Percentiles rank a stretch among this genome's conserved stretches.
phyloP scores from a whole-genome alignment of 2,888 invertebrate genomes.

The Melikaiella ostensackeni region DNA sequence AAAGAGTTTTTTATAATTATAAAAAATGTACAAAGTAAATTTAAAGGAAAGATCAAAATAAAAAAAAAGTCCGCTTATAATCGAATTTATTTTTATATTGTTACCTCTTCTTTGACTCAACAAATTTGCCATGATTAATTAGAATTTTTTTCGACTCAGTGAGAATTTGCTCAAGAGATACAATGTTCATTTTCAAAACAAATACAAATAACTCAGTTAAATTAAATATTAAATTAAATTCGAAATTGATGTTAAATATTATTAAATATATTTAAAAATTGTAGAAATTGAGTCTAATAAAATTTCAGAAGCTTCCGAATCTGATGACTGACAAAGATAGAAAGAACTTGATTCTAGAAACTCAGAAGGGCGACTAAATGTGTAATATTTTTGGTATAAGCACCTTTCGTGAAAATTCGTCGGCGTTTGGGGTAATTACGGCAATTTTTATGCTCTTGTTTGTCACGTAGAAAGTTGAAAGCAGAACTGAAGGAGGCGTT shows the following conservation, averaged over 20 bases:
- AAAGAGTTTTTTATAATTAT: not conserved
- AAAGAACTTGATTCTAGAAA: conserved; percentile 28
- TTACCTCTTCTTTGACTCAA: conserved; percentile 22
- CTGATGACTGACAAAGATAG: not conserved
- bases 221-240: not conserved
- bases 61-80: not conserved
- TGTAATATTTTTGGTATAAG: conserved; percentile 26
- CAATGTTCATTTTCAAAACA: conserved; percentile 5
- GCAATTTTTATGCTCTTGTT: conserved; percentile 49
- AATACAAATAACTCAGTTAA: not conserved
- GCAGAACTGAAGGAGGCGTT: conserved; percentile 48
- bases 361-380: conserved; percentile 20
- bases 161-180: conserved; percentile 31
- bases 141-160: conserved; percentile 37
- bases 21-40: not conserved
- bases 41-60: not conserved
- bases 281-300: not conserved
- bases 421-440: conserved; percentile 46
- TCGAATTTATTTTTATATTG: not conserved
- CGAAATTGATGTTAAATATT: not conserved
- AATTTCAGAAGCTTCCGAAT: not conserved
- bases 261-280: not conserved
- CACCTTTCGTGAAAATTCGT: conserved; percentile 38
- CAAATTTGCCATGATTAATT: conserved; percentile 37
- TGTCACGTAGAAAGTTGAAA: conserved; percentile 51